These are phyloP conservation scores for Lasioglossum pauxillum DNA, from an alignment of 2,888 invertebrate species.

Conservation along the genomic window DNA sequence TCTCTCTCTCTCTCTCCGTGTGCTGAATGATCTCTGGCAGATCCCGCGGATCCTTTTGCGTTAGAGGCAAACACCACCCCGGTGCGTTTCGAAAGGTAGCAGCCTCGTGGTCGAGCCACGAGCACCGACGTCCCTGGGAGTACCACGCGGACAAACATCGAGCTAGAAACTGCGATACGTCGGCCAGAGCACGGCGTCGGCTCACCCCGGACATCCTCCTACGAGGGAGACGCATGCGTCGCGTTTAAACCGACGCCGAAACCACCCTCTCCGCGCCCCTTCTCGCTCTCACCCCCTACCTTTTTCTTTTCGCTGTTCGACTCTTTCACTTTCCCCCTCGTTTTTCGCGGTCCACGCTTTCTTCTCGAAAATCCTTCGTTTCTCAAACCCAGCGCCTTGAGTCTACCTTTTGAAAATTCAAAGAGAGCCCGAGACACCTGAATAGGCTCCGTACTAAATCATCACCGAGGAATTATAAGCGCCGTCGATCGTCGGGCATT, in stretches of 20 bases:
- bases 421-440: not conserved
- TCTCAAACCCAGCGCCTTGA: not conserved
- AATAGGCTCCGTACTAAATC: not conserved
- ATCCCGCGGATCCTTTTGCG: not conserved
- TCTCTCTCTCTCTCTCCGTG: not conserved
- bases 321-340: not conserved
- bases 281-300: not conserved
- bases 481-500: not conserved
- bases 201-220: slow-evolving; percentile 78
- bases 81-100: slow-evolving; percentile 12
- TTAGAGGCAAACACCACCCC: not conserved
- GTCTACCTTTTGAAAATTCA: not conserved
- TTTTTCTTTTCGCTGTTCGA: not conserved
- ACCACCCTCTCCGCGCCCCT: slow-evolving; percentile 64
- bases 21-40: not conserved
- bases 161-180: slow-evolving; percentile 83
- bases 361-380: not conserved
- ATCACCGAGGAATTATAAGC: not conserved
- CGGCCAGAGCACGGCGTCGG: slow-evolving; percentile 73
- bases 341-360: not conserved
- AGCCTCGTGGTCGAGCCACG: slow-evolving; percentile 67
- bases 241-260: slow-evolving; percentile 78
- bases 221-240: slow-evolving; percentile 79
- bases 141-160: slow-evolving; percentile 83
- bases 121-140: slow-evolving; percentile 68